These are phyloP conservation scores for Pseudonaja textilis DNA, from an alignment of 2,113 vertebrate genomes.

Conservation along the genomic window DNA sequence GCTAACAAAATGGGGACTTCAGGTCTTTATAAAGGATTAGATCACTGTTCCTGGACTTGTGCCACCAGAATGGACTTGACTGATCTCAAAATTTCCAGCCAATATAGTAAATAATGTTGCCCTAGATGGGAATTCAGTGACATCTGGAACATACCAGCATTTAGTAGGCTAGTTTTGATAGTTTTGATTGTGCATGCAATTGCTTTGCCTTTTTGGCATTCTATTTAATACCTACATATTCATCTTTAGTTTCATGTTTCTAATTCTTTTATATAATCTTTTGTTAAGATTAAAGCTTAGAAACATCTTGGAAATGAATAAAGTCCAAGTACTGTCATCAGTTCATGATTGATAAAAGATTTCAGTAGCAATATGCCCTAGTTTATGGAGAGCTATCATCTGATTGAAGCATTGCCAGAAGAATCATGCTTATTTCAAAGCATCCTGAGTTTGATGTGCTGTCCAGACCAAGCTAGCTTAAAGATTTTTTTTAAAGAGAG, in stretches of 20 bases:
- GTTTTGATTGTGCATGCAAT: not conserved
- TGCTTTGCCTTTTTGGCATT: not conserved
- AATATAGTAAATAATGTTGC: not conserved
- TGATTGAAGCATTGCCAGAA: not conserved
- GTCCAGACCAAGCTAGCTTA: not conserved
- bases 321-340: not conserved
- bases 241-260: not conserved
- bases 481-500: not conserved
- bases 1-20: not conserved
- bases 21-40: not conserved
- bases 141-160: not conserved
- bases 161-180: not conserved
- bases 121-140: not conserved
- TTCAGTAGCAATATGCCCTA: not conserved
- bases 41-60: not conserved
- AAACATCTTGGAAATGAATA: not conserved
- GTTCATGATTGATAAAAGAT: not conserved
- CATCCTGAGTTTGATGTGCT: not conserved
- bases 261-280: not conserved
- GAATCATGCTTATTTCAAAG: not conserved
- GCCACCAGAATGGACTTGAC: not conserved
- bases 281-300: not conserved
- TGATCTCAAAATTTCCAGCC: not conserved
- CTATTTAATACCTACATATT: not conserved
- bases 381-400: not conserved